Percentiles rank a stretch among this genome's conserved stretches.
Conservation (phyloP, 92 coral and sea anemone genomes). For the Palythoa grandis region DNA sequence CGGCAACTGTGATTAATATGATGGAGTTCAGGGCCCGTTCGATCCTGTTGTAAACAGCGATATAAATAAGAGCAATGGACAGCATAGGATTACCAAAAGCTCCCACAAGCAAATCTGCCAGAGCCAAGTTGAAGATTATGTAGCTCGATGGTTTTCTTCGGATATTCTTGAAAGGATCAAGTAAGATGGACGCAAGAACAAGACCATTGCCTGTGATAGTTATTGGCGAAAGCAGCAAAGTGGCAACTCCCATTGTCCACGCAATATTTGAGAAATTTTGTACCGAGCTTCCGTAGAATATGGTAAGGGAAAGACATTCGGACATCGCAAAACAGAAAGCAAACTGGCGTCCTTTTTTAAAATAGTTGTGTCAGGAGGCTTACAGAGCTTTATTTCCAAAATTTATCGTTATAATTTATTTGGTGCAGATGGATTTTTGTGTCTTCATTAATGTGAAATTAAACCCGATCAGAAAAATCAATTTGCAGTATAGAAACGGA, state of each 20-base stretch:
- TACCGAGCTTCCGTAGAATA: background rate
- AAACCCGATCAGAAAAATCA: no score
- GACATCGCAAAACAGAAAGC: background rate
- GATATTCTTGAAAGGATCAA: conserved; percentile 14
- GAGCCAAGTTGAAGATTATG: background rate
- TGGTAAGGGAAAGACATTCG: background rate
- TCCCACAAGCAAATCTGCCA: conserved; percentile 8
- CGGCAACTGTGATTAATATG: background rate
- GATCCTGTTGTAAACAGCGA: background rate
- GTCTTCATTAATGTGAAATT: no score
- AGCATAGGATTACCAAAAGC: background rate
- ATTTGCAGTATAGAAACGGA: no score
- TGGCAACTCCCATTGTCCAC: conserved; percentile 3
- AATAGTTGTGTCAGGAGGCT: no score
- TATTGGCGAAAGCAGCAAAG: background rate
- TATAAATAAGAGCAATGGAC: background rate
- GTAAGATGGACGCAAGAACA: background rate
- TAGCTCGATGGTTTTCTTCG: background rate
- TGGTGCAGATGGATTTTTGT: no score
- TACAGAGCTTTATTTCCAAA: no score
- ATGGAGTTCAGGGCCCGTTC: background rate
- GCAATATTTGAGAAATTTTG: background rate
- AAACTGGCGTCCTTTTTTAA: no score
- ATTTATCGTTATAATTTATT: no score
- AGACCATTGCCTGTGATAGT: background rate